A percentile compares a stretch with the other conserved stretches of the same genome.
Evolutionary conservation across 2,888 invertebrate species (phyloP).

Genomic region (Macrostomum cliftonense): DNA sequence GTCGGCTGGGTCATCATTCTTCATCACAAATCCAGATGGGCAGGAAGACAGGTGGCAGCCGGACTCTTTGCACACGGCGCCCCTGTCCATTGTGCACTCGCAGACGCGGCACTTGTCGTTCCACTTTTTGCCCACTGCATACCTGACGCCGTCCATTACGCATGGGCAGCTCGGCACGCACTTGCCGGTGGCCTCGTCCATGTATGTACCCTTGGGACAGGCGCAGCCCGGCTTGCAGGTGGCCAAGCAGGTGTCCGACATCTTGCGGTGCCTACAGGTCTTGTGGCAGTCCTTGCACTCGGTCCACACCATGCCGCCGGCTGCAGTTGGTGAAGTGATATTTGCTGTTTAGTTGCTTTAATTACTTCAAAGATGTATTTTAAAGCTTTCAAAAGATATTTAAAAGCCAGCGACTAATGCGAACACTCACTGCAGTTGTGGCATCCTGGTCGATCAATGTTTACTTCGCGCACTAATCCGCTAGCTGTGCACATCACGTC

Average conservation of each 20-base stretch:
- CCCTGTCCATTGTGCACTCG: slow-evolving; percentile 1
- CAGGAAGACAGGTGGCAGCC: slow-evolving; percentile 1
- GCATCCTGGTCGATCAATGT: too few relatives aligned
- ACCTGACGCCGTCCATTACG: background rate
- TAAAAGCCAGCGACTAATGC: too few relatives aligned
- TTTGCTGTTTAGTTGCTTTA: too few relatives aligned
- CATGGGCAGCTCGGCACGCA: slow-evolving; percentile 5
- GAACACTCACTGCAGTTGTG: too few relatives aligned
- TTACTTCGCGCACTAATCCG: background rate
- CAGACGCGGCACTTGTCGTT: slow-evolving; percentile 1
- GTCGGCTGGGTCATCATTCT: background rate
- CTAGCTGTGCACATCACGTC: slow-evolving; percentile 1
- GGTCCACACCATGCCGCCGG: background rate
- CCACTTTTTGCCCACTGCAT: slow-evolving; percentile 1
- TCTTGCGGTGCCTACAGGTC: slow-evolving; percentile 3
- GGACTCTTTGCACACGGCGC: slow-evolving; percentile 4
- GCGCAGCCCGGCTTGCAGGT: slow-evolving; percentile 6
- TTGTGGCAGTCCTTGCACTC: slow-evolving; percentile 7
- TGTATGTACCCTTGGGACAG: slow-evolving; percentile 3
- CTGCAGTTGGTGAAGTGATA: background rate
- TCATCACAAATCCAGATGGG: background rate
- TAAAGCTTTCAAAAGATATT: too few relatives aligned
- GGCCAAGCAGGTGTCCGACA: background rate
- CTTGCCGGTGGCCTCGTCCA: slow-evolving; percentile 3
- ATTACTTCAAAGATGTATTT: too few relatives aligned